Evolutionary conservation across 2,113 vertebrate genomes (phyloP).

Genomic region (Nannospalax galili): DNA sequence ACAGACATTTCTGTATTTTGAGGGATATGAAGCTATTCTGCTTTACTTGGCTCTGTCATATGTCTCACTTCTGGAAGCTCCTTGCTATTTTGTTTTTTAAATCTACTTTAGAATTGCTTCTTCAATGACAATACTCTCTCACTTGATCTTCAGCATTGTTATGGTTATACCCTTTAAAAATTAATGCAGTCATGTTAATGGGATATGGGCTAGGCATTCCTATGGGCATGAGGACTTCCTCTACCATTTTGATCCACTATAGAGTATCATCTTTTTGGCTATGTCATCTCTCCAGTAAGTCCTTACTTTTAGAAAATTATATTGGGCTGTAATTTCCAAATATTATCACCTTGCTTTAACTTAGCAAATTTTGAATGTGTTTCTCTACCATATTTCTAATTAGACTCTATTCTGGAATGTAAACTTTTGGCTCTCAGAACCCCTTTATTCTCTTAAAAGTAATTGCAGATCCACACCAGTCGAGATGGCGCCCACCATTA

Average conservation of each 20-base stretch:
- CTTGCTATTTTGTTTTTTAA: constrained; percentile 20
- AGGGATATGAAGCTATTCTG: neutral
- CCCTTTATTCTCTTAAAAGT: too few species aligned
- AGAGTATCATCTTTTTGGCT: neutral
- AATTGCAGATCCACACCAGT: too few species aligned
- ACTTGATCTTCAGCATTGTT: too few species aligned
- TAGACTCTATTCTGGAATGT: too few species aligned
- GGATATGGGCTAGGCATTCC: neutral
- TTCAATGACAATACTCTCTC: neutral
- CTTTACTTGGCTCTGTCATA: neutral
- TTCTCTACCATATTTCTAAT: too few species aligned
- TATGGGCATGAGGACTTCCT: neutral
- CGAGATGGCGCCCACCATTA: too few species aligned
- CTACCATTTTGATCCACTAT: neutral
- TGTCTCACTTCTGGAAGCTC: neutral
- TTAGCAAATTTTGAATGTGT: too few species aligned
- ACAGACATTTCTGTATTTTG: too few species aligned
- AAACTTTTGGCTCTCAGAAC: too few species aligned
- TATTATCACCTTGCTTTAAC: constrained; percentile 11
- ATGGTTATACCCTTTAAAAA: neutral
- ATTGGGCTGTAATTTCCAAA: neutral
- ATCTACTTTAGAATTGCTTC: neutral
- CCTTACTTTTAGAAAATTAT: constrained; percentile 28
- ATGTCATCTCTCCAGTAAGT: neutral
- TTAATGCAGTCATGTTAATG: neutral